phyloP scores from a whole-genome alignment of 2,113 vertebrate genomes.

The Myodes glareolus region DNA sequence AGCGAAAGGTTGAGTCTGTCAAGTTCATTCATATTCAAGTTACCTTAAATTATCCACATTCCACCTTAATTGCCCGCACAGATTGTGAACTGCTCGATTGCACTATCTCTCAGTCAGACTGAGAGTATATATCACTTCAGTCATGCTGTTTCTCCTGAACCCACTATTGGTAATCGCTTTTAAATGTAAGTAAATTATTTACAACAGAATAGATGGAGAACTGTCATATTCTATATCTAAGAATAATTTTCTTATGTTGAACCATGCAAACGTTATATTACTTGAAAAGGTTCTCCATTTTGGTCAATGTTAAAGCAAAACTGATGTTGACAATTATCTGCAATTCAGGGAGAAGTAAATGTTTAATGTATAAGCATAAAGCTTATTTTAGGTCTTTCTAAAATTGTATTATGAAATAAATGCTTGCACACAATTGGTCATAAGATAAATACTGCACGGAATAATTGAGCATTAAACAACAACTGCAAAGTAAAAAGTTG shows the following conservation, averaged over 20 bases:
- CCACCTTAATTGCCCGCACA: conserved; percentile 60
- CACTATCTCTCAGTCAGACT: conserved; percentile 54
- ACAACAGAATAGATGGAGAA: neutral
- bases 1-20: conserved; percentile 55
- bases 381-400: neutral
- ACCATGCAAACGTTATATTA: neutral
- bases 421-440: neutral
- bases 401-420: neutral
- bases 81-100: neutral
- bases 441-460: neutral
- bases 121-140: conserved; percentile 35
- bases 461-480: neutral
- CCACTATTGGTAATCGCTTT: conserved; percentile 38
- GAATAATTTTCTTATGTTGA: conserved; percentile 16
- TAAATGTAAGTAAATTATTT: conserved; percentile 59
- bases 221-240: conserved; percentile 40
- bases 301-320: neutral
- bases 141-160: conserved; percentile 7
- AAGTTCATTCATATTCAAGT: conserved; percentile 69
- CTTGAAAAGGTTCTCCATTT: conserved; percentile 48
- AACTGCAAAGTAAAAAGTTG: accelerated
- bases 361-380: neutral
- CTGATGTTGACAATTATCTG: neutral
- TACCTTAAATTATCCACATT: conserved; percentile 64
- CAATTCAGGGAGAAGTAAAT: neutral